phyloP scores from a whole-genome alignment of 2,797 vertebrate species.

The Macroramphosus scolopax region DNA sequence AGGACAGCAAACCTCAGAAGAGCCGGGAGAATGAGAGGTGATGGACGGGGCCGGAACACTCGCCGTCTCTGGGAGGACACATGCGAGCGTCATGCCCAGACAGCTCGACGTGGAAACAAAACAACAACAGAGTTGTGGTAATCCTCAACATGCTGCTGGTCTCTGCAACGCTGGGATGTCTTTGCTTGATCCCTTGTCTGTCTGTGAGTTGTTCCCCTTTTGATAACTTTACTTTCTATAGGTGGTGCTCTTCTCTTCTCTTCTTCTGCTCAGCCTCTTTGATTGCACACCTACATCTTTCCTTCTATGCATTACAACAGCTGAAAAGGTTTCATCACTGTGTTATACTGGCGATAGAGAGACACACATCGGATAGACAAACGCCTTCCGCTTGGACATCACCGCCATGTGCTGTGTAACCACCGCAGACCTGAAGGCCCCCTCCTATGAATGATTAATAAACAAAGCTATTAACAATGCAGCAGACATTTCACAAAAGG shows the following conservation, averaged over 20 bases:
- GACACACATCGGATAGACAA: too few relatives aligned
- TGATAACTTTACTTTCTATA: too few relatives aligned
- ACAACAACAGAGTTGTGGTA: constrained; percentile 20
- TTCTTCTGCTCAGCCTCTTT: too few relatives aligned
- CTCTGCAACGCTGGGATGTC: constrained; percentile 1
- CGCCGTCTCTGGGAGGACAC: constrained; percentile 26
- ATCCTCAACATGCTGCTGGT: constrained; percentile 22
- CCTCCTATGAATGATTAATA: constrained; percentile 74
- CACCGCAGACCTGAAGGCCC: constrained; percentile 62
- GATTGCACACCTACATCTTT: too few relatives aligned
- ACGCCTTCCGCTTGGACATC: too few relatives aligned
- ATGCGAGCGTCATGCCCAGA: constrained; percentile 30
- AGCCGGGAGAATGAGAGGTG: constrained; percentile 54
- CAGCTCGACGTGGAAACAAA: constrained; percentile 45
- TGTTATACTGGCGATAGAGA: too few relatives aligned
- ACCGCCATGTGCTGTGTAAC: constrained; percentile 47
- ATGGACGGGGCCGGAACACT: constrained; percentile 62
- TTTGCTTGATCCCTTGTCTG: constrained; percentile 17
- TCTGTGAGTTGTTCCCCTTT: too few relatives aligned
- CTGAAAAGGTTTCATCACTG: too few relatives aligned
- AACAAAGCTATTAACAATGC: constrained; percentile 77
- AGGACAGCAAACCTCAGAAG: constrained; percentile 74
- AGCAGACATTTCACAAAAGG: constrained; percentile 73
- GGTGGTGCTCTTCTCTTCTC: too few relatives aligned
- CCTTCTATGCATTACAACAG: too few relatives aligned